Base-by-base conservation (phyloP, 2,113 vertebrate genomes). In the Vanacampus margaritifer region DNA sequence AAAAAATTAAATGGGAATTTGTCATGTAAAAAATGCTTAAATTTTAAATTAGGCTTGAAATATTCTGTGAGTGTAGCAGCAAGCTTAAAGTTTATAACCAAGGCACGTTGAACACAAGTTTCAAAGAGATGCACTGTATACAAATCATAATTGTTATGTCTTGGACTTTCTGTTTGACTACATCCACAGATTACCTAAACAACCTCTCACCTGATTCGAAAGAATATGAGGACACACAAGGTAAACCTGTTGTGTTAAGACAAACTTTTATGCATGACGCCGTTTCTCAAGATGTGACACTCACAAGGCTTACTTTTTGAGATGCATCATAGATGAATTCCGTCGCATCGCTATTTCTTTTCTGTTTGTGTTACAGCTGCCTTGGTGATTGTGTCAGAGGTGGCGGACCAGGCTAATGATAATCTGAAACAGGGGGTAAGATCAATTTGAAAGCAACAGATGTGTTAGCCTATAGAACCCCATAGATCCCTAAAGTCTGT, bases 401-500 rank as follows among this genome's bases (percentile, higher is more conserved):
- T 98, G 73, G 94, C 94, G 0, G 96, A 96, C 79, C 91, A 89
- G 74, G 95, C 95, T 82, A 96, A 94, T 0, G 95, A 98, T 85
- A 94, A 93, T 84, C 94, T 99, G 86, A 92, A 94, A 68, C 94
- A 98, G 71, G 96, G 95, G 93, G 97, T 99, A 82, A 95, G 96
- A 93, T 53, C 53, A 63, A 23, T 63, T 56, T 28, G 54, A 43
- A 62, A 54, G 17, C 74, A 36, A 68, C 50, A 45, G 24, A 21
- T 53, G 35, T 45, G 68, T 78, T 54, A 32, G 4, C 28, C 28
- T 32, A 32, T 32, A 2, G 28, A 32, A 32, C 28, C 28, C 28
- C 28, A 32, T 32, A 32, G 2, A 2, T 2, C 28, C 28, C 28
- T 32, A 32, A 32, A 32, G 28, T 32, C 28, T 2, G 28, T 32